Conservation (phyloP, 2,797 vertebrate species). For the Crossoptilon crossoptilon region DNA sequence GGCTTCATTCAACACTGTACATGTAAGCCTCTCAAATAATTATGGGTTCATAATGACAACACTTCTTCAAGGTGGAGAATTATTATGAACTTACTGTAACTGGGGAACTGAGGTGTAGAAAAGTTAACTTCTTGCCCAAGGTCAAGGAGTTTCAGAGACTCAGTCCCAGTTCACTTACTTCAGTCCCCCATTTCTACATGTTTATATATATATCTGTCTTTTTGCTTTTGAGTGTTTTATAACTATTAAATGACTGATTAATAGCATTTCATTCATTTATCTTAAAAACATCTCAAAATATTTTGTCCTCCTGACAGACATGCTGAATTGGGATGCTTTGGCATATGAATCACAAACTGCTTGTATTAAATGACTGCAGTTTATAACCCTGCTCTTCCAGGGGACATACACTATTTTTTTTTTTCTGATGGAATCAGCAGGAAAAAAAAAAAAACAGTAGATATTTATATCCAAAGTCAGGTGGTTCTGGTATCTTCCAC, state of each 20-base stretch:
- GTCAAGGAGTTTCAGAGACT: not conserved
- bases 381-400: conserved; percentile 11
- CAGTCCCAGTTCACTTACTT: not conserved
- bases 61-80: not conserved
- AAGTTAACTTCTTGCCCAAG: not conserved
- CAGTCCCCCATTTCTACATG: not conserved
- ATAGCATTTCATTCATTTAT: not conserved
- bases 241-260: not conserved
- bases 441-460: not conserved
- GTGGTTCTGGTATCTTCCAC: not conserved
- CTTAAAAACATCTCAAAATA: not conserved
- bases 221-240: not conserved
- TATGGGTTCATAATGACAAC: not conserved
- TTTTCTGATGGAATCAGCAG: conserved; percentile 10
- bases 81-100: not conserved
- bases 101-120: not conserved
- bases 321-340: conserved; percentile 11
- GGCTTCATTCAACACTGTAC: not conserved
- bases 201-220: not conserved
- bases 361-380: conserved; percentile 42
- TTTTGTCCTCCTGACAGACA: not conserved
- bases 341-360: conserved; percentile 40
- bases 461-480: not conserved
- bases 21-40: not conserved
- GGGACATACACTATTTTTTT: not conserved